phyloP scores from a whole-genome alignment of 1,140 invertebrate species.

The Heliconius eleuchia region DNA sequence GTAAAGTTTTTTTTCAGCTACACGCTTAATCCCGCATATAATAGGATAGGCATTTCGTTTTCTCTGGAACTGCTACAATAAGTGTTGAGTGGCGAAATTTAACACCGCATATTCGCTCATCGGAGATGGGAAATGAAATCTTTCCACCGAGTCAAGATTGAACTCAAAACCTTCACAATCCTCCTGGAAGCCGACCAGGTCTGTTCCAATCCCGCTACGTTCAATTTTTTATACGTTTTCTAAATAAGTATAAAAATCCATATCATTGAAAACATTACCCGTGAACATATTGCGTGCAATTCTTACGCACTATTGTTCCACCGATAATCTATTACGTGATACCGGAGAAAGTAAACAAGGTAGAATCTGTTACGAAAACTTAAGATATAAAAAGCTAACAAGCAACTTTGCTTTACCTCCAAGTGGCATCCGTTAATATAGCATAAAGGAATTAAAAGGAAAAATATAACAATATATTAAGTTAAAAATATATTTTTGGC shows the following conservation, averaged over 20 bases:
- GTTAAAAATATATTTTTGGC: too few species aligned
- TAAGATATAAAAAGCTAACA: neutral
- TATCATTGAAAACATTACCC: constrained; percentile 37
- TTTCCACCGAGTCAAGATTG: too few species aligned
- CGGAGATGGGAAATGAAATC: neutral
- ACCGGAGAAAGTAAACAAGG: constrained; percentile 54
- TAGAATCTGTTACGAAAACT: constrained; percentile 13
- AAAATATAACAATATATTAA: neutral
- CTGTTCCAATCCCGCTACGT: too few species aligned
- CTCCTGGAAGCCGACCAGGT: too few species aligned
- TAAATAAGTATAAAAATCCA: too few species aligned
- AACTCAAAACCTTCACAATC: too few species aligned
- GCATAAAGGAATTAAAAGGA: neutral
- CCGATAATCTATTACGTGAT: constrained; percentile 48
- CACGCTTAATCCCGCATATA: neutral
- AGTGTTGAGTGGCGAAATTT: too few species aligned
- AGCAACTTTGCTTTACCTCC: neutral
- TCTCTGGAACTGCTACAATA: too few species aligned
- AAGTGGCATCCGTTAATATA: neutral
- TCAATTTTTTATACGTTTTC: too few species aligned
- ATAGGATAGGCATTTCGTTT: too few species aligned
- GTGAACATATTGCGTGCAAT: constrained; percentile 38
- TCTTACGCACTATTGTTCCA: constrained; percentile 52
- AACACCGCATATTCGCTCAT: neutral
- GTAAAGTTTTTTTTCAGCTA: neutral